These are phyloP conservation scores for Lithosia quadra DNA, from an alignment of 2,888 invertebrate genomes.

Conservation along the genomic window DNA sequence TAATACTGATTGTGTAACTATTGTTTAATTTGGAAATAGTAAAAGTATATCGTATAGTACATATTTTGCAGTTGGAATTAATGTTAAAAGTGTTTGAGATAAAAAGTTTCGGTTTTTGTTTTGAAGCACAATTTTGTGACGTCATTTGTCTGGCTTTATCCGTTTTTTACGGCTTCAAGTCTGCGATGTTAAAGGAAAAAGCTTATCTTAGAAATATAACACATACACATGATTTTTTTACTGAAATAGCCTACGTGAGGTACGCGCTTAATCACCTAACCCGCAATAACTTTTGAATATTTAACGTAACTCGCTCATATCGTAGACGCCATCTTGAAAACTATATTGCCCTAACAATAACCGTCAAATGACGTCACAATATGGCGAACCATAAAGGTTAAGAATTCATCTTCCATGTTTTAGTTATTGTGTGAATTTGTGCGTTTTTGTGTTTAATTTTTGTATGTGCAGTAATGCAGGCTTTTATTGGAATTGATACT, in stretches of 20 bases:
- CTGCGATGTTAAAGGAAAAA: slow-evolving; percentile 30
- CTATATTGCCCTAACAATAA: slow-evolving; percentile 46
- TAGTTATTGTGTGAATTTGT: slow-evolving; percentile 55
- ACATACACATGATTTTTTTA: slow-evolving; percentile 43
- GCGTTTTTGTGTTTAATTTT: slow-evolving; percentile 54
- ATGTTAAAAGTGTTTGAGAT: slow-evolving; percentile 68
- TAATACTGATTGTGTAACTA: slow-evolving; percentile 66
- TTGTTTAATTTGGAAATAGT: slow-evolving; percentile 67
- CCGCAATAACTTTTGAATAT: slow-evolving; percentile 48
- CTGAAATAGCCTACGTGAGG: slow-evolving; percentile 45
- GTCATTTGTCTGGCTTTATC: slow-evolving; percentile 31
- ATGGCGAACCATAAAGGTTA: slow-evolving; percentile 48
- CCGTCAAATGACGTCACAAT: slow-evolving; percentile 52
- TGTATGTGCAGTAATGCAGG: slow-evolving; percentile 46
- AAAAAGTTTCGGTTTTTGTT: slow-evolving; percentile 59
- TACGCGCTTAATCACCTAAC: slow-evolving; percentile 41
- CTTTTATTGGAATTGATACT: slow-evolving; percentile 55
- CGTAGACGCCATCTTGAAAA: slow-evolving; percentile 47
- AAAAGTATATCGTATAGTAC: slow-evolving; percentile 56
- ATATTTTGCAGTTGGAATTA: slow-evolving; percentile 67
- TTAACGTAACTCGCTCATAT: slow-evolving; percentile 41
- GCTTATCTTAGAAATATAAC: slow-evolving; percentile 36
- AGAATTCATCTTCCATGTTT: slow-evolving; percentile 54
- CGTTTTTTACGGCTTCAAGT: slow-evolving; percentile 27
- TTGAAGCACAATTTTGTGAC: slow-evolving; percentile 45